phyloP scores from a whole-genome alignment of 2,113 vertebrate species.

The Steatornis caripensis region DNA sequence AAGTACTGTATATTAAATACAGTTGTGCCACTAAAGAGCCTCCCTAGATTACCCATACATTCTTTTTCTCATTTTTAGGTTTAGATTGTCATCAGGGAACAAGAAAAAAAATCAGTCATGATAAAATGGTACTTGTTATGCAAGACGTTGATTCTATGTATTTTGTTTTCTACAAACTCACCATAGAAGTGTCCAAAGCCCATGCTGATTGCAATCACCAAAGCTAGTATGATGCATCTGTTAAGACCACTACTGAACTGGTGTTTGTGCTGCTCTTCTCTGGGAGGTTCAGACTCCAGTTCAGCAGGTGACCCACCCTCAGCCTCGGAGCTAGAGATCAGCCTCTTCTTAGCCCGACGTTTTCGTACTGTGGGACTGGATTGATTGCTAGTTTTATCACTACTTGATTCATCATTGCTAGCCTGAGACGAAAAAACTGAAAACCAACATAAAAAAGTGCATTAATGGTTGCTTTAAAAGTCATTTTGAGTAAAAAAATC shows the following conservation, averaged over 20 bases:
- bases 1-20: not conserved
- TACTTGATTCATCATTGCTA: slow-evolving; percentile 75
- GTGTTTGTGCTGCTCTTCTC: not conserved
- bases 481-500: not conserved
- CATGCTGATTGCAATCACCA: slow-evolving; percentile 89
- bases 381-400: slow-evolving; percentile 72
- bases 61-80: not conserved
- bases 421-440: slow-evolving; percentile 66
- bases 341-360: slow-evolving; percentile 80
- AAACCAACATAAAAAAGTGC: not conserved
- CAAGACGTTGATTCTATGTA: fast-evolving
- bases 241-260: slow-evolving; percentile 77
- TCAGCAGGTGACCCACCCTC: not conserved
- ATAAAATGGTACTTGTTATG: not conserved
- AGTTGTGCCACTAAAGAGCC: not conserved
- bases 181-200: slow-evolving; percentile 91
- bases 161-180: slow-evolving; percentile 37
- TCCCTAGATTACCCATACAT: not conserved
- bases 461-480: not conserved
- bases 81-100: not conserved
- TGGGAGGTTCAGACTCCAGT: not conserved
- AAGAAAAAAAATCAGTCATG: not conserved
- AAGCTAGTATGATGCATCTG: slow-evolving; percentile 82
- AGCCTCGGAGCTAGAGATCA: slow-evolving; percentile 61
- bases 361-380: slow-evolving; percentile 71